Evolutionary conservation across 2,888 invertebrate genomes (phyloP).

Genomic region (Serripes groenlandicus): DNA sequence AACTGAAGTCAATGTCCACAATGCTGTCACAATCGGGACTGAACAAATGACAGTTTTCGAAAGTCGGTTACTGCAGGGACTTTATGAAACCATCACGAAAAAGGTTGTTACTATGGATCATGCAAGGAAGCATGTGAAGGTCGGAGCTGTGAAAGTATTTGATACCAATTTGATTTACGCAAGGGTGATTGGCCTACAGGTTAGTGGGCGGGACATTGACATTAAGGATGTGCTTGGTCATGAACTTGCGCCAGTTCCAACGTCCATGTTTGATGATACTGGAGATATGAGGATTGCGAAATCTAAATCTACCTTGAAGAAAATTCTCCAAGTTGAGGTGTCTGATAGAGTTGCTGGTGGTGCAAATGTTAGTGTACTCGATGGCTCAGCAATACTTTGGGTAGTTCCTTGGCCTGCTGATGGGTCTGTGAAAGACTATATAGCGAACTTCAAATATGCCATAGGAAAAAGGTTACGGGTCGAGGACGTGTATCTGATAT

Average conservation of each 20-base stretch:
- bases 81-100: slow-evolving; percentile 11
- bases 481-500: background rate
- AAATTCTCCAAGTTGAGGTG: too few relatives aligned
- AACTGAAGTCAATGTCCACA: slow-evolving; percentile 26
- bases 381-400: slow-evolving; percentile 15
- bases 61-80: slow-evolving; percentile 10
- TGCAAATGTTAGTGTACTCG: background rate
- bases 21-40: slow-evolving; percentile 25
- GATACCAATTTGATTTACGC: slow-evolving; percentile 35
- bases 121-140: slow-evolving; percentile 1
- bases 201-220: slow-evolving; percentile 31
- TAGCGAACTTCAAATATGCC: background rate
- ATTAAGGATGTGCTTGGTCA: background rate
- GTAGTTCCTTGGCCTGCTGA: slow-evolving; percentile 4
- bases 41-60: slow-evolving; percentile 27
- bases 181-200: slow-evolving; percentile 32
- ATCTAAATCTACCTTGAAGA: background rate
- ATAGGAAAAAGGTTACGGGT: background rate
- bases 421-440: slow-evolving; percentile 9
- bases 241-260: slow-evolving; percentile 37
- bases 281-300: slow-evolving; percentile 40
- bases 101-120: slow-evolving; percentile 1
- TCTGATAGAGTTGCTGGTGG: too few relatives aligned
- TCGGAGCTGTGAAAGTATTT: slow-evolving; percentile 21
- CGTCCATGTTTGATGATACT: slow-evolving; percentile 37